Evolutionary conservation across 2,888 invertebrate genomes (phyloP), one percentile per base, ranked within the genome.

Genomic region (Lithophane socia): DNA sequence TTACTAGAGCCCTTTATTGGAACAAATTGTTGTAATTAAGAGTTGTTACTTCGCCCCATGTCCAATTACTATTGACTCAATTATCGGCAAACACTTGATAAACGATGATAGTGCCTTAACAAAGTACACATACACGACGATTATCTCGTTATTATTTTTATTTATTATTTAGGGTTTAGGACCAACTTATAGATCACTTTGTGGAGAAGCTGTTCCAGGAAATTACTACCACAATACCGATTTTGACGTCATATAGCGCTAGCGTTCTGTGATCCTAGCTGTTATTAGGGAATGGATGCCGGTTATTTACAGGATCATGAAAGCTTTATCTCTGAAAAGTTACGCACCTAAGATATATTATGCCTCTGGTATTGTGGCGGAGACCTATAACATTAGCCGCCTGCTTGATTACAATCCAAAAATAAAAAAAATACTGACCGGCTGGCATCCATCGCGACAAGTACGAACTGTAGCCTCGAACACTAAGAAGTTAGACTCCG

Each of bases 391-490:
- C 21, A 52, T 52, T 0, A 18, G 1, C 10, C 47, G 18, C 18
- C 18, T 52, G 8, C 18, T 52, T 52, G 52, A 52, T 18, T 52
- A 52, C 52, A 18, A 18, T 52, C 0, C 18, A 8, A 52, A 52
- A 18, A 49, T 37, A 52, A 8, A 52, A 8, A 7, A 18, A 8
- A 21, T 52, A 52, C 52, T 52, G 3, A 52, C 52, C 52, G 52
- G 99, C 92, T 99, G 98, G 91, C 99, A 99, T 12, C 99, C 98
- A 70, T 99, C 98, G 63, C 98, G 97, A 89, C 99, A 99, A 0
- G 99, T 98, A 76, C 98, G 97, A 0, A 99, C 99, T 0, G 98
- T 99, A 0, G 99, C 99, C 94, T 99, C 99, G 91, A 99, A 99
- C 0, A 99, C 98, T 87, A 99, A 95, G 97, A 99, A 99, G 94